A percentile compares a stretch with the other conserved stretches of the same genome.
Evolutionary conservation across 2,113 vertebrate species (phyloP).

Genomic region (Oriolus oriolus): DNA sequence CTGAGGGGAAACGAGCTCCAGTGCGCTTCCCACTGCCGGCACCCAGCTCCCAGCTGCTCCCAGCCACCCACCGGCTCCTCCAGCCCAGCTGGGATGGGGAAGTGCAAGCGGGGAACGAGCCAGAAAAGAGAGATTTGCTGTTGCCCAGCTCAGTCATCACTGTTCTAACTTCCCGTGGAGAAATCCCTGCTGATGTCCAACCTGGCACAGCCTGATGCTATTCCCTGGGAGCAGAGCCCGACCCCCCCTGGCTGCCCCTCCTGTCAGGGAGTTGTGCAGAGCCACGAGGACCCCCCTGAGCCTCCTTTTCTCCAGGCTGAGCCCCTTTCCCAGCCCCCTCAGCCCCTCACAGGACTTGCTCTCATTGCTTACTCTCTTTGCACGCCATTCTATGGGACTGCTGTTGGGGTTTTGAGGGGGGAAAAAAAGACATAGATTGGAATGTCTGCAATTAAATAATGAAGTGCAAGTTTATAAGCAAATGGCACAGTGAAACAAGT

Average conservation of each 20-base stretch:
- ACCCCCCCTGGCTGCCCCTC: background rate
- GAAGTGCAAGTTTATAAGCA: background rate
- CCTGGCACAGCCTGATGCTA: background rate
- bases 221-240: background rate
- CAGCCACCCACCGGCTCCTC: rapidly evolving
- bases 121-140: background rate
- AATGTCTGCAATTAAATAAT: background rate
- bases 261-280: background rate
- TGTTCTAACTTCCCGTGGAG: rapidly evolving
- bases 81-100: background rate
- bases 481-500: background rate
- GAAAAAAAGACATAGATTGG: background rate
- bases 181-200: background rate
- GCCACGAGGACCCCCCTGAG: background rate
- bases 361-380: background rate
- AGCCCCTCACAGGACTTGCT: background rate
- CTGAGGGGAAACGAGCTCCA: background rate
- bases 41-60: background rate
- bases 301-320: background rate
- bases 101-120: background rate
- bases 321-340: background rate
- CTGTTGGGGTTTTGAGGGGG: background rate
- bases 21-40: background rate
- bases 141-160: background rate
- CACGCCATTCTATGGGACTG: background rate